phyloP scores from a whole-genome alignment of 2,797 vertebrate species.

The Mormyrops boulengeri region DNA sequence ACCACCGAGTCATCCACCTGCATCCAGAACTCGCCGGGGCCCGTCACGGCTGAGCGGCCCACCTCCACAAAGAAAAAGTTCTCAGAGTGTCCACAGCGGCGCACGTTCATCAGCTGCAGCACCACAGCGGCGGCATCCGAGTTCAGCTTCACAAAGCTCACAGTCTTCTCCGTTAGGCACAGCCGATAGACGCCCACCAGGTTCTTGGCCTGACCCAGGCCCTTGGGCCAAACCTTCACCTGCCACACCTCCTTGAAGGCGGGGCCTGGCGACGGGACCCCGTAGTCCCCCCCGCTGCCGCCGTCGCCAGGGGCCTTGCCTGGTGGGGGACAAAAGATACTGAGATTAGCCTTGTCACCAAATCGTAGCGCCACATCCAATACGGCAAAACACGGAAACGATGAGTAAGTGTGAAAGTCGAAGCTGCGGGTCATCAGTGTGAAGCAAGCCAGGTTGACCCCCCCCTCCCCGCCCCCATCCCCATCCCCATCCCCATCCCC shows the following conservation, averaged over 20 bases:
- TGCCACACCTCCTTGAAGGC: constrained; percentile 81
- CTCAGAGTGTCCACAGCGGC: constrained; percentile 73
- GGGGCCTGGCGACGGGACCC: constrained; percentile 59
- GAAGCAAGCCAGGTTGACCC: neutral
- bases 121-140: constrained; percentile 67
- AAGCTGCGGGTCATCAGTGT: neutral
- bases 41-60: constrained; percentile 67
- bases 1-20: constrained; percentile 71
- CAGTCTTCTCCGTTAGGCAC: constrained; percentile 71
- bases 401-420: neutral
- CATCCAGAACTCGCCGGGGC: constrained; percentile 73
- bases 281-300: constrained; percentile 52
- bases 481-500: too few species aligned
- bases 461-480: too few species aligned
- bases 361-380: neutral
- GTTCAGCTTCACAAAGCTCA: constrained; percentile 75
- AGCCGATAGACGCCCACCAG: constrained; percentile 71
- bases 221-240: constrained; percentile 74
- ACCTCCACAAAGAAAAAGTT: constrained; percentile 82
- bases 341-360: neutral
- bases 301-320: constrained; percentile 57
- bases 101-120: constrained; percentile 75
- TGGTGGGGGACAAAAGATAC: constrained; percentile 22
- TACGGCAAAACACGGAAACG: neutral
- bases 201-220: constrained; percentile 69